These are phyloP conservation scores for Monodelphis domestica DNA, from an alignment of 2,797 vertebrate genomes.

Conservation along the genomic window DNA sequence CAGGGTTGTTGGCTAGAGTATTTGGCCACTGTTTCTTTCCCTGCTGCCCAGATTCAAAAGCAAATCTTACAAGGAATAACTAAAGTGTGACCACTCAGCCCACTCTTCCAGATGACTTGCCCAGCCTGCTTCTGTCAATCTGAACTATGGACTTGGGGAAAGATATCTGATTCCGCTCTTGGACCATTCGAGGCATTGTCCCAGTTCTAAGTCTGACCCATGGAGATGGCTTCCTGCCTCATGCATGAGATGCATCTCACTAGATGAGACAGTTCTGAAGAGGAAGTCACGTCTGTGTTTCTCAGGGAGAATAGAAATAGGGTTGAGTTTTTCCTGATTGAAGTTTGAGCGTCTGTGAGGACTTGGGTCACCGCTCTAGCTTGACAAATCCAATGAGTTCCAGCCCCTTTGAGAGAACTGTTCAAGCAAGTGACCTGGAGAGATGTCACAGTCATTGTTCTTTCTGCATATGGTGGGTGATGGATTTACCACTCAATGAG, in stretches of 20 bases:
- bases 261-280: not conserved
- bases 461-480: constrained; percentile 60
- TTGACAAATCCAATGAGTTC: not conserved
- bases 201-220: not conserved
- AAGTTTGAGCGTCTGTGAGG: not conserved
- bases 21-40: not conserved
- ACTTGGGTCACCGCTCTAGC: not conserved
- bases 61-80: not conserved
- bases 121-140: not conserved
- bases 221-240: not conserved
- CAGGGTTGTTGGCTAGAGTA: not conserved
- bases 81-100: not conserved
- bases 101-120: not conserved
- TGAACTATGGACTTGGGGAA: not conserved
- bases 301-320: not conserved
- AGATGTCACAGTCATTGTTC: constrained; percentile 53
- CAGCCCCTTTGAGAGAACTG: not conserved
- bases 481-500: constrained; percentile 70
- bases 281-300: not conserved
- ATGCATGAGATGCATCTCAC: not conserved
- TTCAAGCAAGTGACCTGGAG: constrained; percentile 34
- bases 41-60: not conserved
- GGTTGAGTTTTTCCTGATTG: not conserved
- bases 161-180: not conserved
- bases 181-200: not conserved